A percentile compares a stretch with the other conserved stretches of the same genome.
phyloP scores from a whole-genome alignment of 2,888 invertebrate species.

The Drosophila eohydei region DNA sequence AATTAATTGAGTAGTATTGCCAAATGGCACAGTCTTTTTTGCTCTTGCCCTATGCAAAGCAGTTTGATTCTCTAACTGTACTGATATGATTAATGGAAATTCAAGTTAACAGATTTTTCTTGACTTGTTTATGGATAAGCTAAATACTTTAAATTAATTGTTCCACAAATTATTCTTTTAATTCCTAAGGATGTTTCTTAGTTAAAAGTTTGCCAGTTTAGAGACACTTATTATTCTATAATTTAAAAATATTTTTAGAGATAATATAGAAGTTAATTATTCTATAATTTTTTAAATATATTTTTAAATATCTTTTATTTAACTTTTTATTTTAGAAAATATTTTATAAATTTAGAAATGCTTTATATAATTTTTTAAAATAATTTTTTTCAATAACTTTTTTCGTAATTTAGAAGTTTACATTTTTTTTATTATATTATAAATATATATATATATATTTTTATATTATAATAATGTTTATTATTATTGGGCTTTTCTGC shows the following conservation, averaged over 20 bases:
- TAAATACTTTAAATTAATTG: background rate
- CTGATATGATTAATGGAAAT: constrained; percentile 20
- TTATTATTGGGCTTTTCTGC: too few relatives aligned
- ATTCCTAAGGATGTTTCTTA: too few relatives aligned
- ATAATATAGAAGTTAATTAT: too few relatives aligned
- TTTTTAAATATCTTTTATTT: too few relatives aligned
- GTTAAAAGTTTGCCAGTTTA: too few relatives aligned
- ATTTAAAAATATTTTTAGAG: too few relatives aligned
- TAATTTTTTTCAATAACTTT: background rate
- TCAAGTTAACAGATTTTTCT: background rate
- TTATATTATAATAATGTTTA: too few relatives aligned
- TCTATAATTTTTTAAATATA: too few relatives aligned
- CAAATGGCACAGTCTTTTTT: constrained; percentile 47
- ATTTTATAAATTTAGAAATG: background rate
- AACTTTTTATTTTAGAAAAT: background rate
- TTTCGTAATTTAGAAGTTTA: background rate
- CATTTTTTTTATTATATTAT: background rate
- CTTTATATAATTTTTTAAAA: too few relatives aligned
- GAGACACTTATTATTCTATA: too few relatives aligned
- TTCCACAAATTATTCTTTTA: background rate
- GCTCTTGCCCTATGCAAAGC: constrained; percentile 52
- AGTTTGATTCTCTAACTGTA: constrained; percentile 24
- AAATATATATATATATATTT: background rate
- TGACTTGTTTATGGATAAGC: background rate
- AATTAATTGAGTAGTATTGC: constrained; percentile 76